phyloP scores from a whole-genome alignment of 2,888 invertebrate species.

The Macrostomum cliftonense region DNA sequence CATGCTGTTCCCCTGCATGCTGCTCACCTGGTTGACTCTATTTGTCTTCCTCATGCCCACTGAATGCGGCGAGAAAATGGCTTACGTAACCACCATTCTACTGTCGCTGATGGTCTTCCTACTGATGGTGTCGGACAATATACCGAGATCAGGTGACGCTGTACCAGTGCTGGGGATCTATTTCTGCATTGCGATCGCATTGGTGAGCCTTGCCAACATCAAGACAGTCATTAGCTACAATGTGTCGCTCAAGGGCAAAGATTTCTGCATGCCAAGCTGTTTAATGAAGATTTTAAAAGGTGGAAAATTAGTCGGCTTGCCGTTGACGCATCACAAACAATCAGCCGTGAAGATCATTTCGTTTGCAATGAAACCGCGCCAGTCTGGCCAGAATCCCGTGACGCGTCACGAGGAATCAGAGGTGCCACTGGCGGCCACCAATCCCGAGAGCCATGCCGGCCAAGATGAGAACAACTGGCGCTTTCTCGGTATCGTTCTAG shows the following conservation, averaged over 20 bases:
- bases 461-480: conserved; percentile 5
- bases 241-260: conserved; percentile 4
- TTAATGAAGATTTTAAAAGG: background rate
- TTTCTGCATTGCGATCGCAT: conserved; percentile 6
- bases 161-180: conserved; percentile 9
- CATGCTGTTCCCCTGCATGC: conserved; percentile 9
- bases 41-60: conserved; percentile 7
- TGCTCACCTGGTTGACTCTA: conserved; percentile 7
- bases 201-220: conserved; percentile 2
- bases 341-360: too few species aligned
- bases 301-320: too few species aligned
- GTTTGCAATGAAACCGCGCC: background rate
- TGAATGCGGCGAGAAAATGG: conserved; percentile 8
- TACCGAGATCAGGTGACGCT: conserved; percentile 7
- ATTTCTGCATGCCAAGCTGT: conserved; percentile 5
- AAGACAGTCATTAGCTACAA: background rate
- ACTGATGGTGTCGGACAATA: conserved; percentile 8
- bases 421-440: too few species aligned
- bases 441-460: too few species aligned
- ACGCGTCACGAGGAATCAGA: too few species aligned
- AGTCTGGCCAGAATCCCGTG: background rate
- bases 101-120: conserved; percentile 9
- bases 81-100: conserved; percentile 4
- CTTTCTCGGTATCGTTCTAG: conserved; percentile 4
- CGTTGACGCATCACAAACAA: too few species aligned